Evolutionary conservation across 2,888 invertebrate genomes (phyloP).

Genomic region (Euclidia mi): DNA sequence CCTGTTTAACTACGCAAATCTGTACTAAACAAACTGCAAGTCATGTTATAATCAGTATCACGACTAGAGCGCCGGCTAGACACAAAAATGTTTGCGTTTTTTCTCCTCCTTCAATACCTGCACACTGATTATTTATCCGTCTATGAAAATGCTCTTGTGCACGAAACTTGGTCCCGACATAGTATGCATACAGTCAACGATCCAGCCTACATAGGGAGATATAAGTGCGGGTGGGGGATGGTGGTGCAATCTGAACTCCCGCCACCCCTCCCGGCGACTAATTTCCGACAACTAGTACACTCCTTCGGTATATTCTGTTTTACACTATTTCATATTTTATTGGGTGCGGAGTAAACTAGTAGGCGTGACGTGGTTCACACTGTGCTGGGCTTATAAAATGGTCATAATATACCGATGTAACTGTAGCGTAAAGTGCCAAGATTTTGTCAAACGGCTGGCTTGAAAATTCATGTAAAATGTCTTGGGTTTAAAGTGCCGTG

Average conservation of each 20-base stretch:
- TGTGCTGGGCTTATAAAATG: too few species aligned
- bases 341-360: slow-evolving; percentile 40
- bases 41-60: background rate
- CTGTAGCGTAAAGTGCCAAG: too few species aligned
- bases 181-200: slow-evolving; percentile 68
- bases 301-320: slow-evolving; percentile 64
- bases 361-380: background rate
- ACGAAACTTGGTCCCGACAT: slow-evolving; percentile 72
- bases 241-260: slow-evolving; percentile 69
- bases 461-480: too few species aligned
- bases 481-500: too few species aligned
- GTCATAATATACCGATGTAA: too few species aligned
- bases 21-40: background rate
- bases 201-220: slow-evolving; percentile 72
- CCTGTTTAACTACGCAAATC: background rate
- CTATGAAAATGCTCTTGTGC: slow-evolving; percentile 77
- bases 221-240: slow-evolving; percentile 59
- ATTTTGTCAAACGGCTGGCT: too few species aligned
- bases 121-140: slow-evolving; percentile 70
- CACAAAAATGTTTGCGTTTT: background rate
- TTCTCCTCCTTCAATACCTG: slow-evolving; percentile 45
- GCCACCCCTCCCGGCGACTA: slow-evolving; percentile 80
- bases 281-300: slow-evolving; percentile 83
- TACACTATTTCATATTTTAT: slow-evolving; percentile 75
- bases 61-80: background rate